A percentile compares a stretch with the other conserved stretches of the same genome.
phyloP scores from a whole-genome alignment of 1,140 invertebrate species.

The Drosophila murphyi region DNA sequence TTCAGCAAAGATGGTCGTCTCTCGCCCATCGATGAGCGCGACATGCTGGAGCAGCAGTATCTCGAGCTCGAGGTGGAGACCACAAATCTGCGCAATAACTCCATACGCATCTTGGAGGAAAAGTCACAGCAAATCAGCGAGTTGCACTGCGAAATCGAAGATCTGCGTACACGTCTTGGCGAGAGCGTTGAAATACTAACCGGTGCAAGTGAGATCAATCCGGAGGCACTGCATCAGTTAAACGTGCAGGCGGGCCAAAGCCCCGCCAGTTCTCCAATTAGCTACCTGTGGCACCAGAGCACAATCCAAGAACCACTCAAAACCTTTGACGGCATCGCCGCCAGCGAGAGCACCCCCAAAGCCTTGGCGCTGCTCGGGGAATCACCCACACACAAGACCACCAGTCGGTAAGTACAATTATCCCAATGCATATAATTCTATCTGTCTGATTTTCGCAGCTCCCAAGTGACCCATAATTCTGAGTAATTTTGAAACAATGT shows the following conservation, averaged over 20 bases:
- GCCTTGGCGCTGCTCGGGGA: conserved; percentile 46
- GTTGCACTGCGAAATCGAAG: conserved; percentile 85
- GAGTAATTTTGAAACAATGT: not conserved
- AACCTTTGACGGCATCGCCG: conserved; percentile 37
- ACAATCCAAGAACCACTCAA: conserved; percentile 84
- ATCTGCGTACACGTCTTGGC: conserved; percentile 74
- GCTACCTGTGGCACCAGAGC: conserved; percentile 85
- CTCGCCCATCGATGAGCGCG: conserved; percentile 91
- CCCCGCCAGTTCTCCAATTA: conserved; percentile 84
- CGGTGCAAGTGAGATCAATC: conserved; percentile 71
- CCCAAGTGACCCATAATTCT: not conserved
- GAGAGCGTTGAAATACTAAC: conserved; percentile 81
- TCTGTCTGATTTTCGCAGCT: conserved; percentile 11
- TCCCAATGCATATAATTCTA: conserved; percentile 16
- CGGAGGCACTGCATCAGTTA: conserved; percentile 53
- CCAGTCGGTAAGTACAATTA: conserved; percentile 70
- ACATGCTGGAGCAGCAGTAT: conserved; percentile 90
- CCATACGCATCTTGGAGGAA: conserved; percentile 74
- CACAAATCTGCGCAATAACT: conserved; percentile 85
- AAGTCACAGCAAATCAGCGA: conserved; percentile 86
- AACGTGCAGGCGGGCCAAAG: conserved; percentile 61
- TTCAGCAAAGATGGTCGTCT: conserved; percentile 87
- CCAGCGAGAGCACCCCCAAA: conserved; percentile 41
- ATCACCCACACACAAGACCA: conserved; percentile 62
- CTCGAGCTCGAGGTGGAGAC: conserved; percentile 90